Conservation (phyloP, 2,113 vertebrate genomes). For the Hylia prasina region DNA sequence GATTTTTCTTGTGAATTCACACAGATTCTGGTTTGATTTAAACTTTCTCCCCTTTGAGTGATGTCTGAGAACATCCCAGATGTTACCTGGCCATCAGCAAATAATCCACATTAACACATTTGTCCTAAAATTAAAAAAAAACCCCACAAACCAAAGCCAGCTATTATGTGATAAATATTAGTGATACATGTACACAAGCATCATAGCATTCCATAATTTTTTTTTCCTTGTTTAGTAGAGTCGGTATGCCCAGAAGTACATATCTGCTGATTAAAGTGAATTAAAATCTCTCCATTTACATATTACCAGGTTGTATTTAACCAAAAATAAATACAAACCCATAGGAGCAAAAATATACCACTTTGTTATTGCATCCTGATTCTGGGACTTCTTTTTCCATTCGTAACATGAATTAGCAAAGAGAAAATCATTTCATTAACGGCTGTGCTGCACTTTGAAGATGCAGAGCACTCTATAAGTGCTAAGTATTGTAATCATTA, state of each 20-base stretch:
- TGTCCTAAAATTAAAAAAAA: background rate
- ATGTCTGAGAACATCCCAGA: slow-evolving; percentile 32
- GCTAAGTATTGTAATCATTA: slow-evolving; percentile 66
- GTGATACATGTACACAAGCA: background rate
- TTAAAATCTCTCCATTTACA: background rate
- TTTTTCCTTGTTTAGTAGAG: background rate
- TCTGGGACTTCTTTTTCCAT: background rate
- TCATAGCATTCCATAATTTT: background rate
- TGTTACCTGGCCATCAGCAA: slow-evolving; percentile 25
- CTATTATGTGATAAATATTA: slow-evolving; percentile 2
- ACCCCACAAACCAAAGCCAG: background rate
- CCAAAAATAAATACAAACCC: background rate
- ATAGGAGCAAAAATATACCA: background rate
- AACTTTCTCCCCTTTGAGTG: background rate
- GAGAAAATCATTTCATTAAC: slow-evolving; percentile 68
- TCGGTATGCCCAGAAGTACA: background rate
- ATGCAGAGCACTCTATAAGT: slow-evolving; percentile 32
- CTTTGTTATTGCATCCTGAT: background rate
- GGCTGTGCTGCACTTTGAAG: slow-evolving; percentile 63
- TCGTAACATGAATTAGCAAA: slow-evolving; percentile 60
- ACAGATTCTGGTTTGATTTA: background rate
- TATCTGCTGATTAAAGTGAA: background rate
- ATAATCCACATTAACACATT: background rate
- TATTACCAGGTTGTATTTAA: background rate
- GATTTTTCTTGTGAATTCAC: background rate